These are phyloP conservation scores for Epinephelus malabaricus DNA, from an alignment of 2,797 vertebrate genomes.

Conservation along the genomic window DNA sequence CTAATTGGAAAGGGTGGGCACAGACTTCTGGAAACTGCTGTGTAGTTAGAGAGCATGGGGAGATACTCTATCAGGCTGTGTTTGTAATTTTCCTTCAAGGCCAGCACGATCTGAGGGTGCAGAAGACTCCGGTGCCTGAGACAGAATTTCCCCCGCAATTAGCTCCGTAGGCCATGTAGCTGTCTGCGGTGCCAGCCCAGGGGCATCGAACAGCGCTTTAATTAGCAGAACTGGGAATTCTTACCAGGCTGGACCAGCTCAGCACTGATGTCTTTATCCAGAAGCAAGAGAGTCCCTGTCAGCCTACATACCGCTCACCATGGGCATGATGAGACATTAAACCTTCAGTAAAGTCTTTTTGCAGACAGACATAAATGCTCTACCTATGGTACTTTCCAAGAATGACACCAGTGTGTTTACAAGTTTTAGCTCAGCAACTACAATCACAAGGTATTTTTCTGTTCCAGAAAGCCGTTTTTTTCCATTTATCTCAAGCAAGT, in stretches of 20 bases:
- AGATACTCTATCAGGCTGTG: slow-evolving; percentile 52
- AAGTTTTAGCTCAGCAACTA: neutral
- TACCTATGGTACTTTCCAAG: neutral
- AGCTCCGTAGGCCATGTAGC: slow-evolving; percentile 71
- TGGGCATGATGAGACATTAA: slow-evolving; percentile 30
- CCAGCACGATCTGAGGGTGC: slow-evolving; percentile 33
- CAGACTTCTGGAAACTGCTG: slow-evolving; percentile 52
- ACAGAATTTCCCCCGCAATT: slow-evolving; percentile 75
- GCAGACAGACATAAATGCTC: neutral
- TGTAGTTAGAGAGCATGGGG: slow-evolving; percentile 42
- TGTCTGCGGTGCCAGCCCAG: slow-evolving; percentile 63
- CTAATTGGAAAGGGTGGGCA: slow-evolving; percentile 67
- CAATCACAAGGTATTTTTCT: neutral
- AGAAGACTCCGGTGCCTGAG: slow-evolving; percentile 56
- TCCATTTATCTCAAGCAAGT: neutral
- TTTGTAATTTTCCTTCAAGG: slow-evolving; percentile 67
- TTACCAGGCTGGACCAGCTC: slow-evolving; percentile 55
- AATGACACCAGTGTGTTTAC: neutral
- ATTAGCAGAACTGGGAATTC: slow-evolving; percentile 82
- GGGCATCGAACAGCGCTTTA: slow-evolving; percentile 67
- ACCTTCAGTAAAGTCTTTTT: slow-evolving; percentile 34
- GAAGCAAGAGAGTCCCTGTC: slow-evolving; percentile 45
- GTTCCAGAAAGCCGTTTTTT: neutral
- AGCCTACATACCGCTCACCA: slow-evolving; percentile 35
- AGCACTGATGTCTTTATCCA: slow-evolving; percentile 68